Percentiles rank a stretch among this genome's conserved stretches.
phyloP scores from a whole-genome alignment of 2,113 vertebrate genomes.

The Bagarius yarrelli region DNA sequence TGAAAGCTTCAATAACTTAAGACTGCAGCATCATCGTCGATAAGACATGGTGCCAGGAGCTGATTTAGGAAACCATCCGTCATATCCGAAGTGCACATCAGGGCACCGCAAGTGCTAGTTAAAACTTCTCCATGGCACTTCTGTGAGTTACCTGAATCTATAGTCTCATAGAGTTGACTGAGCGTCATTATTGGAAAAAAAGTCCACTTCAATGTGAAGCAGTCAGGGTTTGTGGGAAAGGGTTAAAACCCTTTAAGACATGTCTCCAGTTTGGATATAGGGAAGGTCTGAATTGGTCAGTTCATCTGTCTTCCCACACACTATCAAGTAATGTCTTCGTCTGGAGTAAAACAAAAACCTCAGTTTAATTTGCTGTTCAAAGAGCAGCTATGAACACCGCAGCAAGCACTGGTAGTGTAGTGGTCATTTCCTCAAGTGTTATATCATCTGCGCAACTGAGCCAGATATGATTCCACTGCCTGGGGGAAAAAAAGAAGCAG shows the following conservation, averaged over 20 bases:
- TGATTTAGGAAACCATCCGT: slow-evolving; percentile 45
- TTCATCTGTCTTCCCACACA: slow-evolving; percentile 61
- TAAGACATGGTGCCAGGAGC: slow-evolving; percentile 48
- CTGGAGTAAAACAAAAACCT: slow-evolving; percentile 46
- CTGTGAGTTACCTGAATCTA: slow-evolving; percentile 63
- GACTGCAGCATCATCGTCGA: slow-evolving; percentile 64
- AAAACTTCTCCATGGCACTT: slow-evolving; percentile 66
- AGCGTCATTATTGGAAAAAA: slow-evolving; percentile 57
- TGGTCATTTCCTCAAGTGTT: slow-evolving; percentile 65
- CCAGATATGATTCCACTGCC: slow-evolving; percentile 85
- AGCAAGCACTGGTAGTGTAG: slow-evolving; percentile 59
- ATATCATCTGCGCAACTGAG: slow-evolving; percentile 82
- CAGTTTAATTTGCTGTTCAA: slow-evolving; percentile 50
- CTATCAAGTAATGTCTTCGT: slow-evolving; percentile 21
- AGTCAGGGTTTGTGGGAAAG: slow-evolving; percentile 62
- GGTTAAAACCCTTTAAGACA: slow-evolving; percentile 48
- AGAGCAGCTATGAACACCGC: slow-evolving; percentile 50
- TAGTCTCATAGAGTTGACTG: slow-evolving; percentile 66
- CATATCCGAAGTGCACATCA: slow-evolving; percentile 61
- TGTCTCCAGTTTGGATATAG: slow-evolving; percentile 57
- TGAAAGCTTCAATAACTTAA: slow-evolving; percentile 71
- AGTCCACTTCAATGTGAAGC: slow-evolving; percentile 80
- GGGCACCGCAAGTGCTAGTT: slow-evolving; percentile 54
- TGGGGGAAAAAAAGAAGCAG: slow-evolving; percentile 53
- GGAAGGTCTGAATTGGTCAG: slow-evolving; percentile 62